A percentile compares a stretch with the other conserved stretches of the same genome.
Evolutionary conservation across 1,140 invertebrate species (phyloP).

Genomic region (Solenopsis fugax): DNA sequence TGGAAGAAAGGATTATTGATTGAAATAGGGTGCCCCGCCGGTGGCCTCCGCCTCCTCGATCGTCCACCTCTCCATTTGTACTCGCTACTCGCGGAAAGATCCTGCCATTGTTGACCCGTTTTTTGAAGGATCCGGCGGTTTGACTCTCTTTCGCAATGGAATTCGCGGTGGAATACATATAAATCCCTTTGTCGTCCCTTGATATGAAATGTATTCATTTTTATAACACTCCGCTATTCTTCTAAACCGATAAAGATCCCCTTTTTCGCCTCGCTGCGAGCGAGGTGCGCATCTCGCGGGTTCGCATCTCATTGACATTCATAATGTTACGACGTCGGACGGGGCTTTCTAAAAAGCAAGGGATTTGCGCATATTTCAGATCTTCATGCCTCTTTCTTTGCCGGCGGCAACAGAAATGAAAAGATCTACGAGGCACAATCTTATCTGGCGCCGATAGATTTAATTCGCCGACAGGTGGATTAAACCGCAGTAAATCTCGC

Average conservation of each 20-base stretch:
- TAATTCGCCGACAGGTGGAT: constrained; percentile 74
- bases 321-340: neutral
- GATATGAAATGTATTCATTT: neutral
- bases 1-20: constrained; percentile 58
- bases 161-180: neutral
- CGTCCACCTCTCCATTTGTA: constrained; percentile 38
- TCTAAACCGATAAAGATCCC: neutral
- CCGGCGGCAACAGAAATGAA: constrained; percentile 35
- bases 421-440: constrained; percentile 50
- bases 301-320: constrained; percentile 1
- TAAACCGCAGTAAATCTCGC: constrained; percentile 67
- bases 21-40: constrained; percentile 47
- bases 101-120: constrained; percentile 28
- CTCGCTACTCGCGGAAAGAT: constrained; percentile 25
- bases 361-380: neutral
- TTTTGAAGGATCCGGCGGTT: constrained; percentile 9
- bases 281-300: neutral
- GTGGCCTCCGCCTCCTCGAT: constrained; percentile 24
- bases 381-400: neutral
- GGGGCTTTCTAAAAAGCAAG: neutral
- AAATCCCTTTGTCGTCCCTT: constrained; percentile 2
- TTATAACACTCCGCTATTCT: neutral
- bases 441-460: constrained; percentile 68
- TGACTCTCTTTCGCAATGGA: neutral
- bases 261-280: neutral